Evolutionary conservation across 2,888 invertebrate species (phyloP).

Genomic region (Pomacea canaliculata): DNA sequence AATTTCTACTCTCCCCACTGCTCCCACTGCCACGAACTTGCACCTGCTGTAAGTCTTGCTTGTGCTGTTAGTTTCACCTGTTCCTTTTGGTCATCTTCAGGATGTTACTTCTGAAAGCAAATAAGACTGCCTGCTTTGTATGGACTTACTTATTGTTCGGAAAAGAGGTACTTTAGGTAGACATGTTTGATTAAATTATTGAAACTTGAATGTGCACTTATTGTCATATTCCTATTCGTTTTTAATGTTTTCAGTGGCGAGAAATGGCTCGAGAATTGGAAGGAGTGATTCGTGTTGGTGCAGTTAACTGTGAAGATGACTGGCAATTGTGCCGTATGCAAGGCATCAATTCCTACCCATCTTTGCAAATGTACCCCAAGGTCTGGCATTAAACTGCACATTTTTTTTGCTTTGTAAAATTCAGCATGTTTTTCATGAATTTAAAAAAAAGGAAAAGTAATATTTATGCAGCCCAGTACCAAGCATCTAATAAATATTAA

Average conservation of each 20-base stretch:
- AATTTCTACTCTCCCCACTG: slow-evolving; percentile 91
- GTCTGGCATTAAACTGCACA: slow-evolving; percentile 64
- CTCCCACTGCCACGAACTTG: slow-evolving; percentile 85
- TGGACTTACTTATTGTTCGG: not conserved
- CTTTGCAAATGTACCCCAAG: slow-evolving; percentile 79
- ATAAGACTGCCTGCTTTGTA: not conserved
- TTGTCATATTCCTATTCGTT: not conserved
- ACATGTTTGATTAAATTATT: not conserved
- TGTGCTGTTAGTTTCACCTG: not conserved
- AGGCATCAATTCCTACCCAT: slow-evolving; percentile 82
- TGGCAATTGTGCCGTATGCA: slow-evolving; percentile 81
- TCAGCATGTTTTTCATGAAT: no score
- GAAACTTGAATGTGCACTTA: not conserved
- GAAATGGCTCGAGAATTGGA: slow-evolving; percentile 82
- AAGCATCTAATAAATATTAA: no score
- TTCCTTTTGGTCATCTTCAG: not conserved
- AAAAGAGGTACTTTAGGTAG: not conserved
- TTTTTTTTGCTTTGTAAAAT: no score
- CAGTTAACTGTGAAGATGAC: slow-evolving; percentile 90
- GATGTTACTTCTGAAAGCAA: not conserved
- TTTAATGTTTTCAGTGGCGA: slow-evolving; percentile 76
- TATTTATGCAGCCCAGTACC: no score
- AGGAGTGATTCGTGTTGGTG: slow-evolving; percentile 84
- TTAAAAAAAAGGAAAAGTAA: no score
- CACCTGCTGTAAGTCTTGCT: slow-evolving; percentile 75